Evolutionary conservation across 2,888 invertebrate genomes (phyloP), one percentile per base, ranked within the genome.

Genomic region (Pediacus dermestoides): DNA sequence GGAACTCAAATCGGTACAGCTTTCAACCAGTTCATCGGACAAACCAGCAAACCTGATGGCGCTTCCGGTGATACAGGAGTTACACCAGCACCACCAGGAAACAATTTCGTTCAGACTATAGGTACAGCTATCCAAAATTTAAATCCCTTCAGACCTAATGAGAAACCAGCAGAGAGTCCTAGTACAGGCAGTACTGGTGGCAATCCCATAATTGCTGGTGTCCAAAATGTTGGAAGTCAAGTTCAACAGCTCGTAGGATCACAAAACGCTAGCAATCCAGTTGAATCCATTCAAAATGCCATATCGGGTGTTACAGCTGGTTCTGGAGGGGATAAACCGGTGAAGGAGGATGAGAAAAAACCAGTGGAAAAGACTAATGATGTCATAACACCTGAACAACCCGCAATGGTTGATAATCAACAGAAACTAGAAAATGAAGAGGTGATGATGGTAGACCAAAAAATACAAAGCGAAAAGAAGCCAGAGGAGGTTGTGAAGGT

Each of bases 91-190:
- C 42, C 37, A 23, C 34, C 37, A 16, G 36, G 36, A 9, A 34
- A 41, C 9, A 46, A 42, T 21, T 42, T 56, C 4, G 44, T 51
- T 15, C 47, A 50, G 27, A 53, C 46, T 13, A 53, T 56, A 16
- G 50, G 50, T 15, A 53, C 44, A 14, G 56, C 52, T 4, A 42
- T 56, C 32, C 54, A 53, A 34, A 55, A 50, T 23, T 37, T 56
- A 21, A 54, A 53, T 23, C 48, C 47, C 18, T 51, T 52, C 38
- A 48, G 50, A 23, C 49, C 52, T 2, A 39, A 18, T 15, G 30
- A 12, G 7, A 25, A 18, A 26, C 27, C 32, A 14, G 28, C 33
- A 10, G 37, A n/a, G 1, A 21, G 18, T 8, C 21, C 9, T 23
- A 14, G n/a, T 14, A 9, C 14, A n/a, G 37, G 15, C 9, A 21